phyloP scores from a whole-genome alignment of 1,140 invertebrate genomes.

The Archivesica marissinica region DNA sequence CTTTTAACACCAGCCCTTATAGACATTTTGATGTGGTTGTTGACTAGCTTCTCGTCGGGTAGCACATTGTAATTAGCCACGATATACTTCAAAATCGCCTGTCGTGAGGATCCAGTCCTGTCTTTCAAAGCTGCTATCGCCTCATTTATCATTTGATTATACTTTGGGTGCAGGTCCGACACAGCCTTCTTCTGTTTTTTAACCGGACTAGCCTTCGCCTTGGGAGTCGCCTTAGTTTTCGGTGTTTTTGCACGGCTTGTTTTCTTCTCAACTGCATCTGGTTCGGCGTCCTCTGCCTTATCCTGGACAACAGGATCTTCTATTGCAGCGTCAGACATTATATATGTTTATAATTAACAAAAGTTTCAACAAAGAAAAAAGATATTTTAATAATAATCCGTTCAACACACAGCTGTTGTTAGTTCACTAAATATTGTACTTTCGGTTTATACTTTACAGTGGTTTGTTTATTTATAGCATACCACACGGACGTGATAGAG shows the following conservation, averaged over 20 bases:
- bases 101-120: constrained; percentile 78
- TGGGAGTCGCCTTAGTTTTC: constrained; percentile 56
- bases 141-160: constrained; percentile 69
- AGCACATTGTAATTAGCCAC: constrained; percentile 79
- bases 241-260: neutral
- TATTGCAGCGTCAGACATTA: neutral
- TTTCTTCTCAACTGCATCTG: constrained; percentile 11
- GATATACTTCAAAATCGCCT: constrained; percentile 83
- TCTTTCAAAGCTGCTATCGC: constrained; percentile 72
- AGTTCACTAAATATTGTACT: neutral
- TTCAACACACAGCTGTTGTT: too few species aligned
- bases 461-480: constrained; percentile 7
- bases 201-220: constrained; percentile 64
- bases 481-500: constrained; percentile 43
- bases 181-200: constrained; percentile 10
- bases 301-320: constrained; percentile 6
- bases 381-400: too few species aligned
- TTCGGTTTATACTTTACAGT: constrained; percentile 29
- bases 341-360: too few species aligned
- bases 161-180: constrained; percentile 71
- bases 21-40: constrained; percentile 78
- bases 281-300: constrained; percentile 2
- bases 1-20: constrained; percentile 76
- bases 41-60: constrained; percentile 74
- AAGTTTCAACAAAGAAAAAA: too few species aligned